These are phyloP conservation scores for Brachionus angularis DNA, from an alignment of 1,140 invertebrate species.

Conservation along the genomic window DNA sequence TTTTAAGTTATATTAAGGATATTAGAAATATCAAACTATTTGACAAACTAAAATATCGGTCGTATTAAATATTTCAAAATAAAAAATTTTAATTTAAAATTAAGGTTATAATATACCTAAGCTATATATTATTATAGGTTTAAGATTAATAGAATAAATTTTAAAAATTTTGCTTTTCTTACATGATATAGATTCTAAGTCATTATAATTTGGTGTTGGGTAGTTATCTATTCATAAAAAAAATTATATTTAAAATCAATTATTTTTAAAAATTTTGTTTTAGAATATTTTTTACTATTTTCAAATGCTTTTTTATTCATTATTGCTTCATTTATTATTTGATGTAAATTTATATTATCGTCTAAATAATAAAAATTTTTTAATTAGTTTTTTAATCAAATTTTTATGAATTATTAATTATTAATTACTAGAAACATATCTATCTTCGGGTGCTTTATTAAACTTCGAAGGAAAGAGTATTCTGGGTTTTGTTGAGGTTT, in stretches of 20 bases:
- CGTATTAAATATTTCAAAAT: too few relatives aligned
- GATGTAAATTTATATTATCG: background rate
- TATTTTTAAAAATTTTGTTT: background rate
- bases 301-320: background rate
- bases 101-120: too few relatives aligned
- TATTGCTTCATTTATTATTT: background rate
- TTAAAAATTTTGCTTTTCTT: too few relatives aligned
- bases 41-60: too few relatives aligned
- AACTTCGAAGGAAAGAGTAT: too few relatives aligned
- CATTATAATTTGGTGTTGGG: too few relatives aligned
- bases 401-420: background rate
- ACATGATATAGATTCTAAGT: too few relatives aligned
- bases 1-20: background rate
- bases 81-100: too few relatives aligned
- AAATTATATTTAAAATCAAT: background rate
- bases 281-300: background rate
- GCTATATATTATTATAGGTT: too few relatives aligned
- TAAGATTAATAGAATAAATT: too few relatives aligned
- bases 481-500: too few relatives aligned
- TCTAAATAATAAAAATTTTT: background rate
- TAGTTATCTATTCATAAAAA: too few relatives aligned
- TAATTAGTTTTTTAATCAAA: background rate
- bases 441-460: background rate
- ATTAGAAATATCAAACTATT: background rate
- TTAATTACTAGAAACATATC: background rate